Base-by-base conservation (phyloP, 2,888 invertebrate genomes). In the Meghimatium bilineatum region DNA sequence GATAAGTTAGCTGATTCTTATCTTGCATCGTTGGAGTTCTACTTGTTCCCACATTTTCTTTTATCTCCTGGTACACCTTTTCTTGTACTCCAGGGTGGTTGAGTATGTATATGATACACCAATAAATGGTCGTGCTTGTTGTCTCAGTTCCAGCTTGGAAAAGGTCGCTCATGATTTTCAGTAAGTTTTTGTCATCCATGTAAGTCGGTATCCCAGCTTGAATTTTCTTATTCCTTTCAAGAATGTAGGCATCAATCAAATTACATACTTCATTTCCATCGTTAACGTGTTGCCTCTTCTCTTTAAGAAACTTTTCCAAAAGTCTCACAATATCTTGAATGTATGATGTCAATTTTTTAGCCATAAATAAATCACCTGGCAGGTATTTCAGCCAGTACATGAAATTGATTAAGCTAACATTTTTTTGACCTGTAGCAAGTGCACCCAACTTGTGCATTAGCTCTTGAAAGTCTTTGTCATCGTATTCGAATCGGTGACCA, bases 41-140 rank as follows among this genome's bases (percentile, higher is more conserved):
- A 0, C 81, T 75, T 14, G 66, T 44, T 34, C 93, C 93, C 67
- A 94, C 92, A 71, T 94, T 91, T 3, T 87, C 86, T 26, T 87
- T 80, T 8, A 87, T 85, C 38, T 87, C 87, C 49, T 74, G n/a
- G 26, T 78, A 60, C 17, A 80, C 49, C n/a, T 74, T 82, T 20
- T 81, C 77, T 66, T 85, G 85, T 26, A 86, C 95, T 26, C 96
- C 95, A 66, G 96, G 96, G 91, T 97, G 95, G 74, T 96, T 95
- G 17, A 96, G 97, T 91, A 97, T 95, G 90, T 97, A 94, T 87
- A 96, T 96, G 10, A 97, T 94, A 86, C 96, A 96, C 95, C 97
- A 97, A 91, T 96, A 96, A 86, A 97, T 96, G 1, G 96, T 97
- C 32, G 97, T 96, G n/a, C 96, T 96, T 0, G 96, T 96, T 1